Evolutionary conservation across 2,113 vertebrate genomes (phyloP), one percentile per base, ranked within the genome.

Genomic region (Mellivora capensis): DNA sequence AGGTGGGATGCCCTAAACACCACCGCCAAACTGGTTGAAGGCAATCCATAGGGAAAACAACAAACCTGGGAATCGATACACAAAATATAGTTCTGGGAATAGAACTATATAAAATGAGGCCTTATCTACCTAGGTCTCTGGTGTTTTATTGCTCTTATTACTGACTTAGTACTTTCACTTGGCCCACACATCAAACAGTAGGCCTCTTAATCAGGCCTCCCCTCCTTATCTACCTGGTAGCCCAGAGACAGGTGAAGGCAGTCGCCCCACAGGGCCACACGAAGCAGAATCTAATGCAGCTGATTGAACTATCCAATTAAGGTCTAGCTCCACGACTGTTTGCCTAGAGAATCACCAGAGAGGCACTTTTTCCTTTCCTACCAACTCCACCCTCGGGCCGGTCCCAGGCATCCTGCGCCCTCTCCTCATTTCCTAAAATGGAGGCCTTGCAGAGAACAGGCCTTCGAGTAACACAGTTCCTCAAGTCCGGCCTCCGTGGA

Each of bases 381-480:
- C 13, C 31, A 27, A 44, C 42, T 57, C 67, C 76, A 62, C 77
- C 76, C 57, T 71, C 87, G 10, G 59, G 82, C 54, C 47, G 7
- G 3, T 44, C 23, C 37, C 62, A 44, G 29, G 88, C 59, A 72
- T 54, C 67, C 54, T 29, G 72, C 14, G 2, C 37, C 49, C 1
- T 37, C 82, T 23, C 90, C 74, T 94, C 27, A 47, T 88, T 94
- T 93, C 90, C 95, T 91, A 77, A 93, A 84, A 94, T 34, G 71
- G 89, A 81, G 47, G 42, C 62, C 1, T 2, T 7, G 1, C 8
- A 0, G 74, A 57, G 76, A 76, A 42, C 25, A 71, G 69, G 87
- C 29, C 86, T 96, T 93, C 1, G 4, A 88, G 67, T 21, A 27
- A 79, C 29, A 18, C 62, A 21, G n/a, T 74, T 87, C 72, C 96